Evolutionary conservation across 1,140 invertebrate species (phyloP).

Genomic region (Kradibia gibbosae): DNA sequence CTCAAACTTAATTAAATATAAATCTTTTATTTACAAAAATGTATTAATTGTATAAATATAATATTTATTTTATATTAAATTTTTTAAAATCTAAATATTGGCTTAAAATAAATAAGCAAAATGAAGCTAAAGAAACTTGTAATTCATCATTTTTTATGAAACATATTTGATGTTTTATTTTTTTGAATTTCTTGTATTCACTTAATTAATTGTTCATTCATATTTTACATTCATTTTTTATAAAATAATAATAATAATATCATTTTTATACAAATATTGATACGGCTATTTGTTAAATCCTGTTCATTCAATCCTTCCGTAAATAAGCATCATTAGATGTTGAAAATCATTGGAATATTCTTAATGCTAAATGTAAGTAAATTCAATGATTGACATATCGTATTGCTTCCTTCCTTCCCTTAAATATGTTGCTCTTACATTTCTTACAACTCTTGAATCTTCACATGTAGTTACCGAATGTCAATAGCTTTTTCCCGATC

Average conservation of each 20-base stretch:
- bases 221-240: slow-evolving; percentile 53
- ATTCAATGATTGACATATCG: slow-evolving; percentile 38
- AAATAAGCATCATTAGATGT: neutral
- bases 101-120: neutral
- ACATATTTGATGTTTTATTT: slow-evolving; percentile 24
- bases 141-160: slow-evolving; percentile 17
- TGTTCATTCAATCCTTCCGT: neutral
- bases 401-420: slow-evolving; percentile 29
- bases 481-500: neutral
- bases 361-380: no score
- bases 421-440: slow-evolving; percentile 23
- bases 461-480: neutral
- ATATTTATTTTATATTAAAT: slow-evolving; percentile 25
- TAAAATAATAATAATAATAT: slow-evolving; percentile 56
- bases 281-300: slow-evolving; percentile 37
- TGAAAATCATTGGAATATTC: no score
- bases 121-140: neutral
- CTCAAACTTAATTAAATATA: neutral
- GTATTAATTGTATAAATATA: slow-evolving; percentile 5
- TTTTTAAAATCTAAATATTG: neutral
- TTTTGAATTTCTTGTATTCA: slow-evolving; percentile 19
- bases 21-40: slow-evolving; percentile 3
- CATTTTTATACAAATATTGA: slow-evolving; percentile 57
- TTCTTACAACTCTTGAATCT: slow-evolving; percentile 28
- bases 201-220: slow-evolving; percentile 33